phyloP scores from a whole-genome alignment of 2,113 vertebrate species.

The Lagenorhynchus albirostris region DNA sequence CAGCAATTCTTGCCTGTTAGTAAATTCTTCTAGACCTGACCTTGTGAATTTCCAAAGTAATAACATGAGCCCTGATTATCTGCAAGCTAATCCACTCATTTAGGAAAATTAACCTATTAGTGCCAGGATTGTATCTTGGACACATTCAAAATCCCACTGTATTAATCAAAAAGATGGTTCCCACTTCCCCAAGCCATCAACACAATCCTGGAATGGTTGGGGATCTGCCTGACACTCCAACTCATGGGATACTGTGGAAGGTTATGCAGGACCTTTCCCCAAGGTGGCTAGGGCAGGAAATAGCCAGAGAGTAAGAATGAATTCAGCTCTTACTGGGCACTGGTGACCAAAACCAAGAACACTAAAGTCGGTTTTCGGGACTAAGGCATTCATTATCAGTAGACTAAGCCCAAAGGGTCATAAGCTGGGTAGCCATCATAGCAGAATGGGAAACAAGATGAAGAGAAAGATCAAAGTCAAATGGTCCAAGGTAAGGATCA shows the following conservation, averaged over 20 bases:
- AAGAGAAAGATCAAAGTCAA: not conserved
- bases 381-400: not conserved
- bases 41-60: conserved; percentile 13
- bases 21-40: not conserved
- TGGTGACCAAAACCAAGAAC: not conserved
- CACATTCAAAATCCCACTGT: not conserved
- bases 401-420: not conserved
- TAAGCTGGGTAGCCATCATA: not conserved
- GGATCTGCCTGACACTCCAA: not conserved
- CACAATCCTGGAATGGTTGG: not conserved
- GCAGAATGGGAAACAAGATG: not conserved
- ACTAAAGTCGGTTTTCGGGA: not conserved
- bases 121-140: not conserved
- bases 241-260: not conserved
- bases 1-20: not conserved
- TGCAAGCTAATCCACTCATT: not conserved
- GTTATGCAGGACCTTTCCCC: not conserved
- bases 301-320: not conserved
- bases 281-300: not conserved
- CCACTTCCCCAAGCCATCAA: not conserved
- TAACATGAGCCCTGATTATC: not conserved
- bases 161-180: not conserved
- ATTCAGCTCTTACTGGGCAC: not conserved
- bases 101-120: not conserved
- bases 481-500: not conserved